Percentiles rank a stretch among this genome's conserved stretches.
Conservation (phyloP, 1,140 invertebrate species). For the Cherax quadricarinatus region DNA sequence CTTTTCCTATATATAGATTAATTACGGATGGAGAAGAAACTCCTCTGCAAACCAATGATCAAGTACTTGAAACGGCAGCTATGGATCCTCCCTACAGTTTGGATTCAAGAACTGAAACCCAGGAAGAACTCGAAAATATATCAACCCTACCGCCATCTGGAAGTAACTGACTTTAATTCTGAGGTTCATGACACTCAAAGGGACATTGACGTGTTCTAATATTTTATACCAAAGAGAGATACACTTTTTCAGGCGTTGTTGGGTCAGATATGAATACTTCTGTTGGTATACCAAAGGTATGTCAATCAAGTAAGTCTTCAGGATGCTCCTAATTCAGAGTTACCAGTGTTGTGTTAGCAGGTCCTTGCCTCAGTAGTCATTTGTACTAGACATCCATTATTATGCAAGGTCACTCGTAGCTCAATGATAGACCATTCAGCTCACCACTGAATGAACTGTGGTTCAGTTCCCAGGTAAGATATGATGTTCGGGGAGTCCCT, state of each 20-base stretch:
- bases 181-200: neutral
- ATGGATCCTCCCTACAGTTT: constrained; percentile 19
- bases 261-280: neutral
- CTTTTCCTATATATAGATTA: constrained; percentile 1
- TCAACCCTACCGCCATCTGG: neutral
- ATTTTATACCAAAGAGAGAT: neutral
- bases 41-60: neutral
- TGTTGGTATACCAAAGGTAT: neutral
- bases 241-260: neutral
- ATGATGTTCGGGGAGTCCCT: no score
- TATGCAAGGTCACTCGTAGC: no score
- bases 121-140: neutral
- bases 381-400: no score
- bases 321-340: no score
- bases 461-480: no score
- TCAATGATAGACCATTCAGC: no score
- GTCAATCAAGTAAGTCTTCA: neutral
- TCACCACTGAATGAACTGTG: no score
- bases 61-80: neutral
- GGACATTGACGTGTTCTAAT: neutral
- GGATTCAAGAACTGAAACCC: constrained; percentile 18
- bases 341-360: no score
- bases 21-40: neutral
- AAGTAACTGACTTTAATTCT: neutral
- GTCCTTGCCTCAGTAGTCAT: no score